Conservation (phyloP, 1,140 invertebrate species). For the Eueides isabella region DNA sequence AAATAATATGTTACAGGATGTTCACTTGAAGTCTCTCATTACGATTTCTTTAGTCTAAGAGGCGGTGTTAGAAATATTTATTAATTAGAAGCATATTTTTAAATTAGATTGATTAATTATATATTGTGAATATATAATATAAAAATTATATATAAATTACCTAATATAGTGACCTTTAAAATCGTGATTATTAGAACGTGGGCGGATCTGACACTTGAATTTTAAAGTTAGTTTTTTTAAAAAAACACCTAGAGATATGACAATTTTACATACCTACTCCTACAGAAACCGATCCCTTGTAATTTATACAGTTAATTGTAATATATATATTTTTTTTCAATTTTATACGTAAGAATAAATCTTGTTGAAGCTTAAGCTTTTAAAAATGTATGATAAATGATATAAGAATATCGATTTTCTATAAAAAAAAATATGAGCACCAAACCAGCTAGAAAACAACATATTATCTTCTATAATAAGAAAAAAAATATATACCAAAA, state of each 20-base stretch:
- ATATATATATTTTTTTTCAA: too few species aligned
- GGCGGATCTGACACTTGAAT: neutral
- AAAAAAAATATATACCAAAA: neutral
- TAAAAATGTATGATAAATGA: too few species aligned
- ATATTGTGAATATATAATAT: neutral
- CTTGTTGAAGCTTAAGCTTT: too few species aligned
- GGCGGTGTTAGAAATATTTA: conserved; percentile 13
- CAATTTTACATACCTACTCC: neutral
- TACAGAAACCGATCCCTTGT: neutral
- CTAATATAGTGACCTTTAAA: neutral
- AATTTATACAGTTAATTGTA: neutral
- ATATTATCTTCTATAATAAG: too few species aligned
- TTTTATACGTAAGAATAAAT: too few species aligned
- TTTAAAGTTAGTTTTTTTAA: neutral
- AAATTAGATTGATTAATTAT: neutral
- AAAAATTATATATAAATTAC: neutral
- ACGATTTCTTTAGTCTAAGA: conserved; percentile 34
- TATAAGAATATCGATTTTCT: too few species aligned
- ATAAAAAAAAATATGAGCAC: too few species aligned
- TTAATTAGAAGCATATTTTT: neutral
- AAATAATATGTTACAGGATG: conserved; percentile 49
- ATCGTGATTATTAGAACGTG: neutral
- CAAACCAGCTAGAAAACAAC: too few species aligned
- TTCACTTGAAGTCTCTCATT: conserved; percentile 41
- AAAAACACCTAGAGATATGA: neutral